These are phyloP conservation scores for Dendrolimus pini DNA, from an alignment of 2,888 invertebrate genomes.

Conservation along the genomic window DNA sequence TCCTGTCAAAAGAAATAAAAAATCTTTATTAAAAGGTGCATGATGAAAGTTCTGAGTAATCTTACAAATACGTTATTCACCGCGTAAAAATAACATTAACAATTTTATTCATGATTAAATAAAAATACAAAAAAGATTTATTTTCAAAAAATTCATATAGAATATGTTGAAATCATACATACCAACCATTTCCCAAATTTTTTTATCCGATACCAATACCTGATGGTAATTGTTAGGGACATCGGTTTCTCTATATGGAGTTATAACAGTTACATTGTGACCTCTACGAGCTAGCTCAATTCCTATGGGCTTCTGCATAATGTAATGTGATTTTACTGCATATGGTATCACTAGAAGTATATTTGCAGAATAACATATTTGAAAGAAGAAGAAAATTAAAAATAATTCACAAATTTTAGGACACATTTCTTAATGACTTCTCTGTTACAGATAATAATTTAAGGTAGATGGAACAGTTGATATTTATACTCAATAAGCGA, in stretches of 20 bases:
- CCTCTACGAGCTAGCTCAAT: conserved; percentile 38
- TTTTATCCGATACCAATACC: not conserved
- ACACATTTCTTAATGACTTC: no score
- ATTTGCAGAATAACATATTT: not conserved
- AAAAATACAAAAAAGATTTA: no score
- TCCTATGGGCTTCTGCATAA: conserved; percentile 34
- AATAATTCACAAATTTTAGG: not conserved
- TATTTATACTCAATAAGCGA: no score
- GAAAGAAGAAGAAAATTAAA: not conserved
- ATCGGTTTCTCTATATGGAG: conserved; percentile 1
- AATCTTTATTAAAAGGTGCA: no score
- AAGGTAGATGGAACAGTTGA: no score
- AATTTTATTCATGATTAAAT: no score
- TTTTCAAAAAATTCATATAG: no score
- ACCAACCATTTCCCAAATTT: not conserved
- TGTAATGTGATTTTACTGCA: conserved; percentile 30
- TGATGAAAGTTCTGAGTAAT: no score
- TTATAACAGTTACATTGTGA: conserved; percentile 32
- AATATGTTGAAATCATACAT: no score
- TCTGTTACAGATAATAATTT: no score
- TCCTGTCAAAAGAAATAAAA: conserved; percentile 29
- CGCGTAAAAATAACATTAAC: no score
- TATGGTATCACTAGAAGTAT: conserved; percentile 1
- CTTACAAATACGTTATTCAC: no score
- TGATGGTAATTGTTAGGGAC: conserved; percentile 1